These are phyloP conservation scores for Takifugu bimaculatus DNA, from an alignment of 2,113 vertebrate genomes.

Conservation along the genomic window DNA sequence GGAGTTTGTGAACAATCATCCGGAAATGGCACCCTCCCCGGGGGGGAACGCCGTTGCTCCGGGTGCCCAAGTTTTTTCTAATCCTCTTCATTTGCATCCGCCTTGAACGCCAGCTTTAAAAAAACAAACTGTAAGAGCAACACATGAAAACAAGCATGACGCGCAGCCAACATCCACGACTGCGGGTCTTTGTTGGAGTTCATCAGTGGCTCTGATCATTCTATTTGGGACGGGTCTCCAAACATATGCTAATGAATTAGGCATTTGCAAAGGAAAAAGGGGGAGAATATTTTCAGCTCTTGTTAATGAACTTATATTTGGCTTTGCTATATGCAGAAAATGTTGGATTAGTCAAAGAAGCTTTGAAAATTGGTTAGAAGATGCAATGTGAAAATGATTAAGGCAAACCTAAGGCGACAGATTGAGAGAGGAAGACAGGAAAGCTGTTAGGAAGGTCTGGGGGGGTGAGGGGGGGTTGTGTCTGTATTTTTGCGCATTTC, in stretches of 20 bases:
- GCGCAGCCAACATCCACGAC: constrained; percentile 30
- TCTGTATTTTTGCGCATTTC: neutral
- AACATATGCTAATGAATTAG: constrained; percentile 47
- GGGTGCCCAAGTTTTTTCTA: constrained; percentile 20
- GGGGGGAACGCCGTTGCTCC: constrained; percentile 42
- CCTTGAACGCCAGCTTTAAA: constrained; percentile 36
- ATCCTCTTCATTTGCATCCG: constrained; percentile 47
- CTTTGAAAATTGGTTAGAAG: constrained; percentile 37
- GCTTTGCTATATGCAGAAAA: constrained; percentile 30
- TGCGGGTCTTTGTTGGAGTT: constrained; percentile 39
- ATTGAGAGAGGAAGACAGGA: constrained; percentile 28
- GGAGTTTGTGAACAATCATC: constrained; percentile 48
- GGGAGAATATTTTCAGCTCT: constrained; percentile 9
- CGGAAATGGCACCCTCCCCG: constrained; percentile 42
- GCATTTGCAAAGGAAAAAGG: constrained; percentile 15
- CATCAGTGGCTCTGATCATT: constrained; percentile 42
- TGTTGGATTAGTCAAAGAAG: constrained; percentile 34
- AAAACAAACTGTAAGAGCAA: constrained; percentile 26
- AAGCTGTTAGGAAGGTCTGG: constrained; percentile 36
- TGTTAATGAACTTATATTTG: constrained; percentile 51
- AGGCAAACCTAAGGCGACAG: constrained; percentile 42
- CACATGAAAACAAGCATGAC: constrained; percentile 44
- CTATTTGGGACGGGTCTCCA: constrained; percentile 48
- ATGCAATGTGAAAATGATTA: constrained; percentile 34
- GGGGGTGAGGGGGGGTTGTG: constrained; percentile 17